Percentiles rank a stretch among this genome's conserved stretches.
Evolutionary conservation across 2,797 vertebrate species (phyloP).

Genomic region (Gallinago stenura): DNA sequence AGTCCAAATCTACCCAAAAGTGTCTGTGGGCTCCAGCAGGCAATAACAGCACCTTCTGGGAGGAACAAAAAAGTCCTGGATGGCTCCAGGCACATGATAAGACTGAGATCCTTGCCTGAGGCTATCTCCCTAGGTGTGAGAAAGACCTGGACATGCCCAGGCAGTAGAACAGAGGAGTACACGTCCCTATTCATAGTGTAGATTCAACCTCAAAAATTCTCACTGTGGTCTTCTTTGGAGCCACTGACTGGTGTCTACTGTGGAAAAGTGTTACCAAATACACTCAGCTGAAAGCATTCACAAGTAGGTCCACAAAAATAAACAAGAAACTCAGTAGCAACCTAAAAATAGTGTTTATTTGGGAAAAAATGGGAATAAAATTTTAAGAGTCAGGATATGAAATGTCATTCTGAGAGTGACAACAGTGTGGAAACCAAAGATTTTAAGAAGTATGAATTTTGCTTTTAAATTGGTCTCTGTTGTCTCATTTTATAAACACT

Average conservation of each 20-base stretch:
- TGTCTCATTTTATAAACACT: neutral
- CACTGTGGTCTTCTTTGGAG: neutral
- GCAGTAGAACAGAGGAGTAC: neutral
- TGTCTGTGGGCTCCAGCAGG: neutral
- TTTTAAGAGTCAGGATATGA: neutral
- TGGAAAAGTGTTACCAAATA: neutral
- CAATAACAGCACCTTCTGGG: neutral
- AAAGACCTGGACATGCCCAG: neutral
- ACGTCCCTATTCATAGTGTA: neutral
- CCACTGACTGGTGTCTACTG: neutral
- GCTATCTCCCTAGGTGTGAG: neutral
- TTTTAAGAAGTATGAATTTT: neutral
- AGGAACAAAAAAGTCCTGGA: neutral
- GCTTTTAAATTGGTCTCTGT: slow-evolving; percentile 10
- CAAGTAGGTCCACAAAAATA: neutral
- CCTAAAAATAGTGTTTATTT: neutral
- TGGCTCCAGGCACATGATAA: neutral
- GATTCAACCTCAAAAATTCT: neutral
- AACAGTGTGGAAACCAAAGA: neutral
- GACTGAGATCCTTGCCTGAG: neutral
- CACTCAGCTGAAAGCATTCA: neutral
- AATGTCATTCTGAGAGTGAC: neutral
- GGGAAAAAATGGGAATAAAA: neutral
- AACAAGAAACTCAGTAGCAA: neutral
- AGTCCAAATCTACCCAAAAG: neutral